These are phyloP conservation scores for Eulithis prunata DNA, from an alignment of 2,888 invertebrate genomes.

Conservation along the genomic window DNA sequence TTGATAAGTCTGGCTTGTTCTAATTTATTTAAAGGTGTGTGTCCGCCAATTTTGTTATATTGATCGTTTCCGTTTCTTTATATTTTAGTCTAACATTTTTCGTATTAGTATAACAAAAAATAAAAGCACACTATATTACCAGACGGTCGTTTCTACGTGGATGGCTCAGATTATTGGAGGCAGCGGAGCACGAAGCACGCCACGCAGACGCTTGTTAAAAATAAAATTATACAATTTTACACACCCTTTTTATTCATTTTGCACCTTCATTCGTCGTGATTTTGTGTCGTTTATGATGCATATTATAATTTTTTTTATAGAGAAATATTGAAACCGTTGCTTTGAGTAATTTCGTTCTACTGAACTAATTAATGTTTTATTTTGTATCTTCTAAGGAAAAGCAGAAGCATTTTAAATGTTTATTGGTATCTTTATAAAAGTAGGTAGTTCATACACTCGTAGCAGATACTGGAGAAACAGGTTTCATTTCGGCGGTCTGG, in stretches of 20 bases:
- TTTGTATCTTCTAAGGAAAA: too few species aligned
- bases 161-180: conserved; percentile 67
- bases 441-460: too few species aligned
- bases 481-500: conserved; percentile 24
- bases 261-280: conserved; percentile 37
- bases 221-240: conserved; percentile 73
- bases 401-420: too few species aligned
- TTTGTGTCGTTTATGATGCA: not conserved
- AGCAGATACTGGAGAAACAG: conserved; percentile 4
- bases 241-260: conserved; percentile 52
- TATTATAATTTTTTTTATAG: not conserved
- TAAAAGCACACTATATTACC: conserved; percentile 36
- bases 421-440: too few species aligned
- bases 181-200: conserved; percentile 69
- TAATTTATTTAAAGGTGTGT: too few species aligned
- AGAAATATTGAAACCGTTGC: too few species aligned
- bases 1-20: too few species aligned
- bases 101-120: conserved; percentile 9
- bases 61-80: too few species aligned
- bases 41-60: too few species aligned
- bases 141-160: conserved; percentile 63
- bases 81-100: not conserved
- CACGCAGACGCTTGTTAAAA: conserved; percentile 71
- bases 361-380: too few species aligned
- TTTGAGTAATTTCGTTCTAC: too few species aligned